Conservation (phyloP, 2,113 vertebrate species). For the Thunnus thynnus region DNA sequence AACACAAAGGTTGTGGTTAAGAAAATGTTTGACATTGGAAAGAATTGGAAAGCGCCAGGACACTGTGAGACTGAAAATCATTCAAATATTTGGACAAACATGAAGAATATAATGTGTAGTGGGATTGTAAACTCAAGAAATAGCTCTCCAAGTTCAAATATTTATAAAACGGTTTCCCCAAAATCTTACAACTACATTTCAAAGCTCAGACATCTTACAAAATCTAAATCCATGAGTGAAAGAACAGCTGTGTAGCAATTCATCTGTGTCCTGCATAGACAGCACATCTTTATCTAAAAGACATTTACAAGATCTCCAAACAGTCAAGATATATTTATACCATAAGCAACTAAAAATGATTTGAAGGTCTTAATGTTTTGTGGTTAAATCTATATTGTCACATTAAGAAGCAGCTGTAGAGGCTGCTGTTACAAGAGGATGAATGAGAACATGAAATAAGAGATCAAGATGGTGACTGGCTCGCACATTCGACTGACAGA, state of each 20-base stretch:
- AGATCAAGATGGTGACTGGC: slow-evolving; percentile 5
- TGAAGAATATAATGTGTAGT: slow-evolving; percentile 5
- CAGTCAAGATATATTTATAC: not conserved
- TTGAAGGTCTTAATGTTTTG: not conserved
- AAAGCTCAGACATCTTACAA: not conserved
- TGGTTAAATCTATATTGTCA: not conserved
- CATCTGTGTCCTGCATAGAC: not conserved
- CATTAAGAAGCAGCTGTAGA: not conserved
- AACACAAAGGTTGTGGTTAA: not conserved
- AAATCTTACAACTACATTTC: not conserved
- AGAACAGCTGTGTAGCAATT: not conserved
- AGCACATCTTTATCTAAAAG: too few species aligned
- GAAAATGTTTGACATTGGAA: slow-evolving; percentile 12
- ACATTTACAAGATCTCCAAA: not conserved
- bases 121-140: not conserved
- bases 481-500: slow-evolving; percentile 28
- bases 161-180: not conserved
- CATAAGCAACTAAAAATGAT: not conserved
- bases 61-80: not conserved
- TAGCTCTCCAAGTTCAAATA: not conserved
- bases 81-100: slow-evolving; percentile 22
- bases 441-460: slow-evolving; percentile 12
- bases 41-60: slow-evolving; percentile 27
- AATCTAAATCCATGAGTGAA: not conserved
- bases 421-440: not conserved